Evolutionary conservation across 2,888 invertebrate genomes (phyloP).

Genomic region (Aleiodes leptofemur): DNA sequence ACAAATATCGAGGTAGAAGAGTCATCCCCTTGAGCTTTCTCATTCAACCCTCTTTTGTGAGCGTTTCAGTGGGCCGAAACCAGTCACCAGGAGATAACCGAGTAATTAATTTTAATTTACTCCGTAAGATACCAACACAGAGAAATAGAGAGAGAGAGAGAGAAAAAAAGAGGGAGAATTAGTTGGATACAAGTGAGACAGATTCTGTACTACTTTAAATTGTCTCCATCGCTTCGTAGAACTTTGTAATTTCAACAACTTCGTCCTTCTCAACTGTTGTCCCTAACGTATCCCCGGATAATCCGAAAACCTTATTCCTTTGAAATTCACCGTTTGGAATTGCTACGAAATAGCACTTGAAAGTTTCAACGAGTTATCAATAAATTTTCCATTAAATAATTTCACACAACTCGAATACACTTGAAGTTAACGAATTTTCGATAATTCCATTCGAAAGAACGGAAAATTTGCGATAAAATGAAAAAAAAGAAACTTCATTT

Average conservation of each 20-base stretch:
- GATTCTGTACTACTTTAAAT: constrained; percentile 23
- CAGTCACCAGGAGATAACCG: constrained; percentile 49
- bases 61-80: constrained; percentile 15
- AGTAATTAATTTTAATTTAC: constrained; percentile 57
- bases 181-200: constrained; percentile 9
- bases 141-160: background rate
- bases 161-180: background rate
- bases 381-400: no score
- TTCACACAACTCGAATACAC: no score
- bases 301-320: constrained; percentile 8
- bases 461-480: no score
- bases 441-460: no score
- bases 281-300: constrained; percentile 10
- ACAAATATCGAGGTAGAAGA: background rate
- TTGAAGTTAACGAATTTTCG: no score
- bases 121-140: constrained; percentile 45
- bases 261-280: background rate
- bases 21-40: background rate
- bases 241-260: constrained; percentile 43
- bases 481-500: no score
- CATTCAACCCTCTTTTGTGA: no score
- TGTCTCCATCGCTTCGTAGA: constrained; percentile 31
- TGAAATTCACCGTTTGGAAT: background rate
- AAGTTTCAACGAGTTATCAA: background rate
- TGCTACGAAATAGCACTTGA: background rate